Base-by-base conservation (phyloP, 2,888 invertebrate genomes). In the Macrophya annulata region DNA sequence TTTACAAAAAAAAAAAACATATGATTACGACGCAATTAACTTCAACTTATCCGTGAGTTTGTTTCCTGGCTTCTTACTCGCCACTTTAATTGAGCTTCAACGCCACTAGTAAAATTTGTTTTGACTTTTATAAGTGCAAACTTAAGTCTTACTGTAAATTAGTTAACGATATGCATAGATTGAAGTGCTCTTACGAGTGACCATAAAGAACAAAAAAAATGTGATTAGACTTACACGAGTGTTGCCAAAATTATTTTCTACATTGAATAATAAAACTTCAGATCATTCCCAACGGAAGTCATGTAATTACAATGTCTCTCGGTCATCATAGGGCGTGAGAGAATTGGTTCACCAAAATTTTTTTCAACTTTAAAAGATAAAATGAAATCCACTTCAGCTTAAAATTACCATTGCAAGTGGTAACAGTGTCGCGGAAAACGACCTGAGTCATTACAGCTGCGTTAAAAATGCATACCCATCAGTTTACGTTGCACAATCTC, bases 401-500 rank as follows among this genome's bases (percentile, higher is more conserved):
- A 37, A 17, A 37, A 68, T 37, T 31, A 8, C 37, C 68, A 68
- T 45, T 74, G 45, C 45, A 45, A 74, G 45, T 74, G 72, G 45
- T 25, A n/a, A 43, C 72, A 45, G 74, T 43, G 25, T 31, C 25
- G 43, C 48, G 25, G 45, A 21, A 45, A 74, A 43, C 17, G 12
- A 31, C 21, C n/a, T 51, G n/a, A 31, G 31, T 77, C 31, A 77
- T 77, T 51, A 12, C 51, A 9, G 12, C 51, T 55, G 17, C 37
- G 31, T 55, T 77, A 31, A 55, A 55, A 55, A 55, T 45, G 31
- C 77, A 45, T 17, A 81, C 59, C 81, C 81, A 40, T 81, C 43
- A 43, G 31, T 2, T 81, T 21, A 89, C 88, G 90, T 92, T 92
- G 92, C 92, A 91, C 91, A 92, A 92, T 91, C 89, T 91, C 90